These are phyloP conservation scores for Sogatella furcifera DNA, from an alignment of 1,140 invertebrate species.

Conservation along the genomic window DNA sequence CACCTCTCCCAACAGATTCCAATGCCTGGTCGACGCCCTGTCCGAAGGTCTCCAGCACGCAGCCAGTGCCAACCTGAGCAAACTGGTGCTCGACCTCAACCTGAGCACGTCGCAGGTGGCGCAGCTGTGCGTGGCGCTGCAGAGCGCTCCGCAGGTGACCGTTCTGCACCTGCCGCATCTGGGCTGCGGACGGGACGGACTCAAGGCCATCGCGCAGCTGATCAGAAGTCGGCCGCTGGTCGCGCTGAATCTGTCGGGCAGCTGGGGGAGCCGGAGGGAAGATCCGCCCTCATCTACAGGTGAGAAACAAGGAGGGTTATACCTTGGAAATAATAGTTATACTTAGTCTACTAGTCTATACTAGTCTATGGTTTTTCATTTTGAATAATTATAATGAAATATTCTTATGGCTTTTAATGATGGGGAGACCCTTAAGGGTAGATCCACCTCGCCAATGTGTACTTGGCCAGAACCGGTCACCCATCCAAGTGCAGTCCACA, in stretches of 20 bases:
- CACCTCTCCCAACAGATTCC: slow-evolving; percentile 33
- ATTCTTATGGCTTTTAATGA: too few relatives aligned
- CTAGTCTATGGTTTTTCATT: too few relatives aligned
- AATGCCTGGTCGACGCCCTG: slow-evolving; percentile 40
- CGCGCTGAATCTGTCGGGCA: slow-evolving; percentile 40
- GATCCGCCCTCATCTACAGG: slow-evolving; percentile 33
- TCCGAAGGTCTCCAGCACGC: slow-evolving; percentile 34
- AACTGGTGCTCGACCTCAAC: slow-evolving; percentile 40
- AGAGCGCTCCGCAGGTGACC: slow-evolving; percentile 36
- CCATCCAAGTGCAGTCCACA: too few relatives aligned
- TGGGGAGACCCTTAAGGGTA: too few relatives aligned
- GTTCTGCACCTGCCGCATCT: slow-evolving; percentile 44
- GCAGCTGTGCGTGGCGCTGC: slow-evolving; percentile 37
- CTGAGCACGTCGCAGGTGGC: slow-evolving; percentile 39
- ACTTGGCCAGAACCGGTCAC: too few relatives aligned
- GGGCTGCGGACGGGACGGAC: slow-evolving; percentile 41
- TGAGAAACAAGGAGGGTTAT: too few relatives aligned
- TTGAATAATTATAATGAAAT: too few relatives aligned
- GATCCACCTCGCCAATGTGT: too few relatives aligned
- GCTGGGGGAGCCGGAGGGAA: slow-evolving; percentile 38
- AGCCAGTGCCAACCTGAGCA: slow-evolving; percentile 29
- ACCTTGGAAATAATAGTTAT: too few relatives aligned
- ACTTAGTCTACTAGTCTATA: too few relatives aligned
- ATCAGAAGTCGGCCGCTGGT: slow-evolving; percentile 36
- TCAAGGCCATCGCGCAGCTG: slow-evolving; percentile 36